A percentile compares a stretch with the other conserved stretches of the same genome.
These are phyloP conservation scores for Samia ricini DNA, from an alignment of 1,140 invertebrate species.

Conservation along the genomic window DNA sequence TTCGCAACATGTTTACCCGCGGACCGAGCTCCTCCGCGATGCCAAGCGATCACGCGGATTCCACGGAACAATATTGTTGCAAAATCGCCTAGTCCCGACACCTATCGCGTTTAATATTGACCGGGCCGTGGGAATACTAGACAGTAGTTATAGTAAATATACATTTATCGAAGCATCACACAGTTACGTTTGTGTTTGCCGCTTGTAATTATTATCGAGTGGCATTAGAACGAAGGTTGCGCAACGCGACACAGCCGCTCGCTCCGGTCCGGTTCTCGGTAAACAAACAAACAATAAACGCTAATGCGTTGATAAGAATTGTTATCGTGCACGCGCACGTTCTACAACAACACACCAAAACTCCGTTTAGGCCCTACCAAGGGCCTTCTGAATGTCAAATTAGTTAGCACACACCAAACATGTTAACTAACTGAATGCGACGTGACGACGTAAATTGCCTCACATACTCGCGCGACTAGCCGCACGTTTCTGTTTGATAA, in stretches of 20 bases:
- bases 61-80: slow-evolving; percentile 23
- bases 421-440: too few species aligned
- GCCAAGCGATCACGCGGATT: slow-evolving; percentile 42
- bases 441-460: too few species aligned
- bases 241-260: not conserved
- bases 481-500: too few species aligned
- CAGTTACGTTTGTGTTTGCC: too few species aligned
- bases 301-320: not conserved
- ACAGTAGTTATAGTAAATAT: slow-evolving; percentile 33
- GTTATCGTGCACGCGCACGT: not conserved
- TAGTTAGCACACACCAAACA: not conserved
- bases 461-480: too few species aligned
- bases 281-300: not conserved
- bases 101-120: not conserved
- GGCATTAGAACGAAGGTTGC: not conserved
- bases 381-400: slow-evolving; percentile 7
- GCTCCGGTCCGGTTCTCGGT: not conserved
- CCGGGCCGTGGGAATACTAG: slow-evolving; percentile 52
- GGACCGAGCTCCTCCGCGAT: slow-evolving; percentile 40
- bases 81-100: slow-evolving; percentile 38
- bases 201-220: not conserved
- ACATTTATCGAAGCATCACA: slow-evolving; percentile 23
- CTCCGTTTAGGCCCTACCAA: not conserved
- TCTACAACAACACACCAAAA: not conserved
- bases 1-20: slow-evolving; percentile 61